These are phyloP conservation scores for Takifugu flavidus DNA, from an alignment of 2,113 vertebrate species.

Conservation along the genomic window DNA sequence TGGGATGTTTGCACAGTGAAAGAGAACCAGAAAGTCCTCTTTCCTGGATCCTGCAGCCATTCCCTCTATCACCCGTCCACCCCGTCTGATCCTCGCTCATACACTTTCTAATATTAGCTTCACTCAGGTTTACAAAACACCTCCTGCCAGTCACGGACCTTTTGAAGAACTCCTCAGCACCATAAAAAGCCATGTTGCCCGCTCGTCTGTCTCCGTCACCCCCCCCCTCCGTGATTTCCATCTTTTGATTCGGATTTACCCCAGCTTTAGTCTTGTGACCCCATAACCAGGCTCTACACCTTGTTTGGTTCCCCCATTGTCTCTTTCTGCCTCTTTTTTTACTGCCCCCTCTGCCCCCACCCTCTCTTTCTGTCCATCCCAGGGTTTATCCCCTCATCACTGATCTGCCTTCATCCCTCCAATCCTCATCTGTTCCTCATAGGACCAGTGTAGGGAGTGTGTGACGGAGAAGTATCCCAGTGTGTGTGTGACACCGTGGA, in stretches of 20 bases:
- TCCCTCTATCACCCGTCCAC: conserved; percentile 1
- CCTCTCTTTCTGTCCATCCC: conserved; percentile 66
- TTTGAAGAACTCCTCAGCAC: conserved; percentile 41
- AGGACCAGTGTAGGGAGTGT: conserved; percentile 55
- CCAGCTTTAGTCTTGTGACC: conserved; percentile 54
- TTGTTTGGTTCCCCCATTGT: conserved; percentile 54
- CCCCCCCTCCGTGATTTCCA: conserved; percentile 62
- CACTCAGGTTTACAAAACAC: conserved; percentile 65
- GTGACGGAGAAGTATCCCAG: conserved; percentile 41
- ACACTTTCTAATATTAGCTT: conserved; percentile 64
- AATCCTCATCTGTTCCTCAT: conserved; percentile 77
- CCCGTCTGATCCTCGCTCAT: conserved; percentile 22
- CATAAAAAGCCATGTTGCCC: conserved; percentile 70
- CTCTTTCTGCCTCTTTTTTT: conserved; percentile 45
- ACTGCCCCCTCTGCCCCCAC: conserved; percentile 11
- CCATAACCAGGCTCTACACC: conserved; percentile 47
- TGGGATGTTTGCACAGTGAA: conserved; percentile 3
- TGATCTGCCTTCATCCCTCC: conserved; percentile 79
- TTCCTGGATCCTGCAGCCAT: neutral
- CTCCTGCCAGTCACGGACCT: conserved; percentile 45
- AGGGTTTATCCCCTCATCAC: conserved; percentile 76
- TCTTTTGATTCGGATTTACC: conserved; percentile 48
- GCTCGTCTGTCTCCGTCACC: conserved; percentile 42
- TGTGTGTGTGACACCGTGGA: conserved; percentile 54
- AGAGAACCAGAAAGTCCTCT: conserved; percentile 10